These are phyloP conservation scores for Phycodurus eques DNA, from an alignment of 2,113 vertebrate genomes.

Conservation along the genomic window DNA sequence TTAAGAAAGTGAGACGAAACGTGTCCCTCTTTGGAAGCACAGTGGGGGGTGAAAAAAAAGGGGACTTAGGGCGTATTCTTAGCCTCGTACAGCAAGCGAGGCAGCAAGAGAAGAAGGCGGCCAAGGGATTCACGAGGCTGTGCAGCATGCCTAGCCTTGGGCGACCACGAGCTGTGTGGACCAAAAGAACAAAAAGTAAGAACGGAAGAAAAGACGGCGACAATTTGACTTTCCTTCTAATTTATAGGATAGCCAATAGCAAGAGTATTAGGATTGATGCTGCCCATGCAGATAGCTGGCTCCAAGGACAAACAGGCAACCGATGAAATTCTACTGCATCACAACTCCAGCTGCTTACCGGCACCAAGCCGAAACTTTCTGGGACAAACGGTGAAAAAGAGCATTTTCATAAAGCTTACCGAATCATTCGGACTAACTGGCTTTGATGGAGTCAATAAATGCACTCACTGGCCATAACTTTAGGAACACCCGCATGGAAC, in stretches of 20 bases:
- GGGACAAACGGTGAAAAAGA: background rate
- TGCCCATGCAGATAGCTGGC: conserved; percentile 1
- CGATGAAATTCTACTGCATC: conserved; percentile 3
- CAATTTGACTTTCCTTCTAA: conserved; percentile 12
- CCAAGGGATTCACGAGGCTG: conserved; percentile 24
- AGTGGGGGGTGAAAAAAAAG: background rate
- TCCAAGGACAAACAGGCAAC: conserved; percentile 10
- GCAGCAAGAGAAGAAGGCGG: conserved; percentile 19
- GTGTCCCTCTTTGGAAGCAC: background rate
- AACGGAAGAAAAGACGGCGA: background rate
- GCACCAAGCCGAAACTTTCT: background rate
- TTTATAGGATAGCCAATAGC: conserved; percentile 14
- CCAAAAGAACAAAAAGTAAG: conserved; percentile 24
- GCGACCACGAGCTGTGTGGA: conserved; percentile 29
- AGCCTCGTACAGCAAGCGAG: conserved; percentile 15
- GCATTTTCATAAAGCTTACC: background rate
- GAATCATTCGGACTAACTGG: no score
- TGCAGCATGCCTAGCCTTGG: conserved; percentile 28
- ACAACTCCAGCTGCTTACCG: background rate
- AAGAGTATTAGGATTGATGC: conserved; percentile 7
- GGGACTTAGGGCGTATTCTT: conserved; percentile 21
- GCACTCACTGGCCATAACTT: no score
- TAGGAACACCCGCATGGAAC: no score
- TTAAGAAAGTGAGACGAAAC: conserved; percentile 2
- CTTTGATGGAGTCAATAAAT: background rate